A percentile compares a stretch with the other conserved stretches of the same genome.
phyloP scores from a whole-genome alignment of 2,888 invertebrate genomes.

The Andrena bicolor region DNA sequence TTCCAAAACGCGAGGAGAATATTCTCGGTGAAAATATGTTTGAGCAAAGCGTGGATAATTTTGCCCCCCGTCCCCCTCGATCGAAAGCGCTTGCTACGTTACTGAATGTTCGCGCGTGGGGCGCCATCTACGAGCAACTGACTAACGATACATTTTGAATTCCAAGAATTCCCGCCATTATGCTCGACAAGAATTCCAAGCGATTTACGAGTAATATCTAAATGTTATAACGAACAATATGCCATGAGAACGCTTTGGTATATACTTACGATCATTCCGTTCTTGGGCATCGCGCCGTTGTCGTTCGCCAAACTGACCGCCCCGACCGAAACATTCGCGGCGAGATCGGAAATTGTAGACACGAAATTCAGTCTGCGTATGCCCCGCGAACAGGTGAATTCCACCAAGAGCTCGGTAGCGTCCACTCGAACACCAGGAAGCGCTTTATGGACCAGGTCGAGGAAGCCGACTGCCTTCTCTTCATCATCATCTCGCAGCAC shows the following conservation, averaged over 20 bases:
- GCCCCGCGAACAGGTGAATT: constrained; percentile 76
- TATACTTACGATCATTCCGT: background rate
- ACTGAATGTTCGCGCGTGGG: background rate
- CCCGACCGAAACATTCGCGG: background rate
- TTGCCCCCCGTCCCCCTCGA: background rate
- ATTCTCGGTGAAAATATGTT: background rate
- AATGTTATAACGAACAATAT: no score
- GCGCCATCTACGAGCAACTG: constrained; percentile 3
- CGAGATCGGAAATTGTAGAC: background rate
- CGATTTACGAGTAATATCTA: background rate
- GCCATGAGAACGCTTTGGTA: no score
- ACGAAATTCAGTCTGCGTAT: constrained; percentile 46
- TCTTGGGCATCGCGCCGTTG: background rate
- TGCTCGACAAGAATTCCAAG: background rate
- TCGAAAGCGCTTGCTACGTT: background rate
- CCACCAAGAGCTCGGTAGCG: constrained; percentile 74
- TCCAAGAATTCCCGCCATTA: background rate
- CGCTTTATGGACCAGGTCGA: constrained; percentile 54
- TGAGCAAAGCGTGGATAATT: background rate
- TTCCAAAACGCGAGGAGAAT: background rate
- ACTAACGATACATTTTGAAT: background rate
- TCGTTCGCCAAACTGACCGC: constrained; percentile 17
- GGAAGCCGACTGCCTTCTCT: constrained; percentile 56
- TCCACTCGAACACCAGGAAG: constrained; percentile 64
- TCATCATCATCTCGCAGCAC: constrained; percentile 46